Percentiles rank a stretch among this genome's conserved stretches.
Evolutionary conservation across 1,140 invertebrate species (phyloP).

Genomic region (Mizuhopecten yessoensis): DNA sequence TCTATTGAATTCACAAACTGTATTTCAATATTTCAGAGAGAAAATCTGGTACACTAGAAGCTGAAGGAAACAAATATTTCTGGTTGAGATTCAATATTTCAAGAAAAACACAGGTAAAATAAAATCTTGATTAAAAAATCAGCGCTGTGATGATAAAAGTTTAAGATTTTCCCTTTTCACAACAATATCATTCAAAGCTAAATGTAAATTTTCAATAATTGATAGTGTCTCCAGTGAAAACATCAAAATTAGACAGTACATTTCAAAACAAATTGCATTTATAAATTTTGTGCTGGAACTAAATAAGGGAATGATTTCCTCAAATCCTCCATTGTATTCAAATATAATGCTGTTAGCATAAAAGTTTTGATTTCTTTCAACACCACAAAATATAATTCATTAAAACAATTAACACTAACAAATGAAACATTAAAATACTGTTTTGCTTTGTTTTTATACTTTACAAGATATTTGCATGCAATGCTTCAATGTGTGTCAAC

Average conservation of each 20-base stretch:
- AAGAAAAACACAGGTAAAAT: neutral
- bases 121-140: neutral
- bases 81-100: too few relatives aligned
- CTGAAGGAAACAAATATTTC: too few relatives aligned
- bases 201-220: neutral
- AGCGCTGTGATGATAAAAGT: too few relatives aligned
- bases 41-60: too few relatives aligned
- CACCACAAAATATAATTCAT: neutral
- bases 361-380: neutral
- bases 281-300: neutral
- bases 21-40: too few relatives aligned
- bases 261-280: neutral
- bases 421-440: neutral
- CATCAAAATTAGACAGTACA: too few relatives aligned
- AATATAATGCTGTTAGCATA: neutral
- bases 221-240: too few relatives aligned
- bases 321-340: neutral
- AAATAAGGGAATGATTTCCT: neutral
- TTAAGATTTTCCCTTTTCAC: too few relatives aligned
- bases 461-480: too few relatives aligned
- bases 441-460: too few relatives aligned
- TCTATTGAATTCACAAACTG: too few relatives aligned
- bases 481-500: too few relatives aligned
- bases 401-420: neutral
- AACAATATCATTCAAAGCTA: neutral